These are phyloP conservation scores for Myrmophylax atrothorax DNA, from an alignment of 2,113 vertebrate species.

Conservation along the genomic window DNA sequence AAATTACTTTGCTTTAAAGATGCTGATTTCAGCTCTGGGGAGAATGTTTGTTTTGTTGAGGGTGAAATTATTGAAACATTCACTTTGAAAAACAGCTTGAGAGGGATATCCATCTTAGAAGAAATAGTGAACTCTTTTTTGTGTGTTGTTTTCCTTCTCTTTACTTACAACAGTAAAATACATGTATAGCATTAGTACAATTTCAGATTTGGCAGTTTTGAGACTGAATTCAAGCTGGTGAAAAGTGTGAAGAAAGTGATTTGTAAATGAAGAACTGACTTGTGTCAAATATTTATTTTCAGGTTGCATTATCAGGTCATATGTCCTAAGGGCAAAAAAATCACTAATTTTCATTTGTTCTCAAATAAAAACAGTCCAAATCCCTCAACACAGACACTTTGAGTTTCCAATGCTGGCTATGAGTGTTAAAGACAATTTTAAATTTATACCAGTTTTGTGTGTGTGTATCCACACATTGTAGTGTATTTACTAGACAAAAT, in stretches of 20 bases:
- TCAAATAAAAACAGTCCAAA: not conserved
- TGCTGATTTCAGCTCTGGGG: not conserved
- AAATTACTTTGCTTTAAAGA: not conserved
- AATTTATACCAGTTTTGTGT: not conserved
- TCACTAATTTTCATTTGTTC: not conserved
- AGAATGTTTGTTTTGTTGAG: not conserved
- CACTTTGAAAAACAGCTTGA: not conserved
- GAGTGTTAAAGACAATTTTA: not conserved
- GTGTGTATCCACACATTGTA: rapidly evolving
- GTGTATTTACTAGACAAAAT: not conserved
- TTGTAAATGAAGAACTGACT: not conserved
- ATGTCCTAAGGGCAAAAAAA: not conserved
- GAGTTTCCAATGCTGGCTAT: not conserved
- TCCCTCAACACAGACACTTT: rapidly evolving
- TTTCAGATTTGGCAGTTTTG: not conserved
- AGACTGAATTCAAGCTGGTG: not conserved
- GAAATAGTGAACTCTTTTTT: not conserved
- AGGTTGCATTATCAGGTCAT: not conserved
- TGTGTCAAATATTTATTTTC: not conserved
- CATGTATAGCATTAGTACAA: not conserved
- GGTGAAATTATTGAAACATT: not conserved
- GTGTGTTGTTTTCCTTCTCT: not conserved
- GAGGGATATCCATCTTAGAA: not conserved
- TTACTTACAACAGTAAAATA: not conserved
- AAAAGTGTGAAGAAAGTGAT: not conserved